Conservation (phyloP, 1,140 invertebrate species). For the Belonocnema kinseyi region DNA sequence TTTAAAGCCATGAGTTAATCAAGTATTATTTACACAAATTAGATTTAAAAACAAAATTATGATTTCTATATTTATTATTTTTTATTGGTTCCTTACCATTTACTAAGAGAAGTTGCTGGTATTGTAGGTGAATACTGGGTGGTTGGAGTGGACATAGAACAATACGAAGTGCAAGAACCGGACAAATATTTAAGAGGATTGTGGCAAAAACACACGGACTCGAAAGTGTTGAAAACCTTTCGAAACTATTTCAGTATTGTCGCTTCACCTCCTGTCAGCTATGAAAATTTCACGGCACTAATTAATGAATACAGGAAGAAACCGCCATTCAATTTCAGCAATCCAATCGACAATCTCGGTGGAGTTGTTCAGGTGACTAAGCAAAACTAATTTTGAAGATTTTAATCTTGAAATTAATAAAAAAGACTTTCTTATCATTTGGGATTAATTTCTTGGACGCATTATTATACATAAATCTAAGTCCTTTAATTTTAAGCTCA, state of each 20-base stretch:
- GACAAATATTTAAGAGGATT: slow-evolving; percentile 85
- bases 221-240: slow-evolving; percentile 78
- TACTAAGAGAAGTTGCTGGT: slow-evolving; percentile 41
- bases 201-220: slow-evolving; percentile 79
- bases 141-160: slow-evolving; percentile 92
- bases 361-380: slow-evolving; percentile 75
- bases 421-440: neutral
- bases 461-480: too few relatives aligned
- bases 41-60: too few relatives aligned
- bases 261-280: slow-evolving; percentile 82
- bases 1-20: too few relatives aligned
- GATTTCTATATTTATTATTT: too few relatives aligned
- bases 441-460: too few relatives aligned
- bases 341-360: slow-evolving; percentile 83
- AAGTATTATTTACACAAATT: too few relatives aligned
- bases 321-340: slow-evolving; percentile 90
- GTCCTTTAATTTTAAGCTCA: neutral
- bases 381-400: slow-evolving; percentile 1
- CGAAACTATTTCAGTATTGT: slow-evolving; percentile 85
- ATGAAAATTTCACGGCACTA: slow-evolving; percentile 84
- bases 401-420: neutral
- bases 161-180: slow-evolving; percentile 86
- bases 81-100: neutral
- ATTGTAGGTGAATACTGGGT: slow-evolving; percentile 90
- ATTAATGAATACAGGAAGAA: slow-evolving; percentile 87